These are phyloP conservation scores for Alexandromys fortis DNA, from an alignment of 2,113 vertebrate species.

Conservation along the genomic window DNA sequence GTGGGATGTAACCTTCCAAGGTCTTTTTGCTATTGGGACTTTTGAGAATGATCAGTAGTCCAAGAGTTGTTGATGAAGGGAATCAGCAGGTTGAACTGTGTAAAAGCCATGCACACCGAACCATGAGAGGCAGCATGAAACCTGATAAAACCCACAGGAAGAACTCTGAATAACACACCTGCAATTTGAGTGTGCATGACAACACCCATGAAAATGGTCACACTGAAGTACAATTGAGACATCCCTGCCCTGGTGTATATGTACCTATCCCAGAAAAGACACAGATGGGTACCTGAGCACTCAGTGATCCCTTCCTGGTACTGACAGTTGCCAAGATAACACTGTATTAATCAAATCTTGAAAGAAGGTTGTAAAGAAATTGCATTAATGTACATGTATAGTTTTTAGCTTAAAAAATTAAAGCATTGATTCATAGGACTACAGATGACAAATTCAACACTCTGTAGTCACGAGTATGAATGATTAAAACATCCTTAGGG, in stretches of 20 bases:
- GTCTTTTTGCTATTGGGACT: not conserved
- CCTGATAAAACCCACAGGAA: accelerated
- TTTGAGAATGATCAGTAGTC: not conserved
- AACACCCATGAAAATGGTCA: accelerated
- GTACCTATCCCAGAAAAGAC: too few relatives aligned
- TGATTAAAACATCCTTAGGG: not conserved
- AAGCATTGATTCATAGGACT: too few relatives aligned
- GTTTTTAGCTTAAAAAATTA: too few relatives aligned
- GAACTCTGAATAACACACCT: too few relatives aligned
- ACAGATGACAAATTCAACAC: not conserved
- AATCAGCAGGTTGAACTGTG: not conserved
- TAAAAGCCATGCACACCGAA: not conserved
- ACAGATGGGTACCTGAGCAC: too few relatives aligned
- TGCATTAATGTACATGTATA: too few relatives aligned
- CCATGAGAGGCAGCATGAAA: not conserved
- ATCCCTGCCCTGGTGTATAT: not conserved
- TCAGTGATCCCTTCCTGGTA: too few relatives aligned
- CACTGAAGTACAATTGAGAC: not conserved
- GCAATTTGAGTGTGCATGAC: too few relatives aligned
- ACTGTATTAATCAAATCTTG: too few relatives aligned
- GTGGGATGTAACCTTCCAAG: not conserved
- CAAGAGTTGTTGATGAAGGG: too few relatives aligned
- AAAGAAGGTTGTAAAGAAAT: too few relatives aligned
- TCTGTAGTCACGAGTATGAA: not conserved
- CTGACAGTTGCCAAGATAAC: too few relatives aligned